Evolutionary conservation across 2,888 invertebrate species (phyloP), one percentile per base, ranked within the genome.

Genomic region (Caenorhabditis sp.): DNA sequence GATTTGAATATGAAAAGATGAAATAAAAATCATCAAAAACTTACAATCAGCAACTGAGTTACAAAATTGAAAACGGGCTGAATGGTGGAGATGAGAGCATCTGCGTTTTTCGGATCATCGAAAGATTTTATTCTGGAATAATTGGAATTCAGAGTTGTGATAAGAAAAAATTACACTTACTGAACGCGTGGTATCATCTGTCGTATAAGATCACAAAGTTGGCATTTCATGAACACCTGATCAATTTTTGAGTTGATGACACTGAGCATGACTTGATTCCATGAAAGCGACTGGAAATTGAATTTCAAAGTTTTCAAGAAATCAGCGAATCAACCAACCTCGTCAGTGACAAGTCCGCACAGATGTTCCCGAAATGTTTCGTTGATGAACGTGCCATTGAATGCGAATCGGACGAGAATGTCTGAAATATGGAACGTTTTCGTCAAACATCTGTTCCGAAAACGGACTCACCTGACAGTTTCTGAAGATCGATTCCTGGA

Each of bases 181-280:
- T 74, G 72, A 8, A 74, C 58, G 50, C 13, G 26, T 20, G 20
- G 56, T 9, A 74, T 51, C 58, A 74, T 58, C 18, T 58, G 56
- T 3, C 51, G 32, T 13, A 65, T 13, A 1, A 65, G 9, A 22
- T 50, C 37, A 15, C 72, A 74, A 13, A 58, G 11, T 40, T 56
- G 65, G 24, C 72, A 40, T 51, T 74, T 74, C 58, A 55, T 32
- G 20, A 56, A 74, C 15, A 65, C 9, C 5, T 32, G 9, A 50
- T 28, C 44, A 0, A 32, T 18, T 15, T 56, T 50, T n/a, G 72
- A 62, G 18, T 40, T 60, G 0, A 65, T 40, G 4, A 76, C 22
- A 55, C 67, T 67, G 13, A 20, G 26, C 5, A 76, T 1, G 1
- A 76, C 76, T 40, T 76, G 67, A 53, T 61, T 35, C 76, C 76